phyloP scores from a whole-genome alignment of 1,140 invertebrate species.

The Carposina sasakii region DNA sequence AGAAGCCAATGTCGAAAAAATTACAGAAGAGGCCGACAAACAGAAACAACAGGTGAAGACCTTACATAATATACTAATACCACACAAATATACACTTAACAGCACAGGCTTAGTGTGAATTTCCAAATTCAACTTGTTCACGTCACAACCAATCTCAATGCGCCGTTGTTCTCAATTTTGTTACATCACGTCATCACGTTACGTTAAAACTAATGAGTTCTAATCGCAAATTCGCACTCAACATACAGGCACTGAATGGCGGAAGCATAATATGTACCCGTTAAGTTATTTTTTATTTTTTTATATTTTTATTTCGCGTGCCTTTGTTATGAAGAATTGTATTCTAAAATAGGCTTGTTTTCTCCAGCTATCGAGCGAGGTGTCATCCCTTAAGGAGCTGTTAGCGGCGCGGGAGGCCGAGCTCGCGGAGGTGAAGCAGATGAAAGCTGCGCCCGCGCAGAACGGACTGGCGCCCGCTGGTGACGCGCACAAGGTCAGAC shows the following conservation, averaged over 20 bases:
- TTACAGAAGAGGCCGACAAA: slow-evolving; percentile 65
- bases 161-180: too few species aligned
- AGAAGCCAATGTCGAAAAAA: slow-evolving; percentile 51
- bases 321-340: background rate
- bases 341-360: background rate
- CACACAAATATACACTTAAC: background rate
- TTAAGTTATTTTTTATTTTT: too few species aligned
- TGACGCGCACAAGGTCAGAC: slow-evolving; percentile 45
- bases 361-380: slow-evolving; percentile 41
- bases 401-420: slow-evolving; percentile 35
- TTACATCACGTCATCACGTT: too few species aligned
- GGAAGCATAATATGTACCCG: too few species aligned
- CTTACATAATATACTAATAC: background rate
- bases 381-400: slow-evolving; percentile 37
- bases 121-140: too few species aligned
- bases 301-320: too few species aligned
- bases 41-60: slow-evolving; percentile 64
- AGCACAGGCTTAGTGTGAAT: too few species aligned
- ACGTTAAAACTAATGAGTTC: too few species aligned
- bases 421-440: slow-evolving; percentile 60
- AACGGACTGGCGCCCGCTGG: slow-evolving; percentile 43
- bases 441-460: slow-evolving; percentile 58
- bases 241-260: too few species aligned
- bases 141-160: too few species aligned
- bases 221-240: too few species aligned